Evolutionary conservation across 1,140 invertebrate genomes (phyloP).

Genomic region (Zophobas morio): DNA sequence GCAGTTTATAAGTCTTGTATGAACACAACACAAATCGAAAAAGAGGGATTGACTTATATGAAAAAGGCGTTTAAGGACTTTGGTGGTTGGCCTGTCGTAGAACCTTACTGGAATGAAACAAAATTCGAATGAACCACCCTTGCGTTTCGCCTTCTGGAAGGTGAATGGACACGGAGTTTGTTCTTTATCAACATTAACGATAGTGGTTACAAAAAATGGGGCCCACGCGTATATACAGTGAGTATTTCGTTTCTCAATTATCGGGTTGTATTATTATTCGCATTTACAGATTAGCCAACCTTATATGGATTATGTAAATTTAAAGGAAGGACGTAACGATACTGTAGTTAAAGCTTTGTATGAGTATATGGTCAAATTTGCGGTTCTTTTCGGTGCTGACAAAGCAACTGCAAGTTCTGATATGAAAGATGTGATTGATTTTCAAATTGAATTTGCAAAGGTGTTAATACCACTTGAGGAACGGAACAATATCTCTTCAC

Average conservation of each 20-base stretch:
- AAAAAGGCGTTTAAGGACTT: slow-evolving; percentile 67
- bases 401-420: slow-evolving; percentile 67
- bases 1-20: slow-evolving; percentile 49
- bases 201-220: slow-evolving; percentile 88
- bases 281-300: slow-evolving; percentile 73
- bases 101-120: slow-evolving; percentile 74
- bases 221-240: slow-evolving; percentile 58
- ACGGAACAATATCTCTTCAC: slow-evolving; percentile 58
- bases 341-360: slow-evolving; percentile 65
- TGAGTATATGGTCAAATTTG: slow-evolving; percentile 69
- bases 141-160: slow-evolving; percentile 80
- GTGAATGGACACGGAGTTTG: slow-evolving; percentile 88
- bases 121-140: slow-evolving; percentile 80
- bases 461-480: slow-evolving; percentile 7
- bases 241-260: slow-evolving; percentile 40
- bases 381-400: slow-evolving; percentile 73
- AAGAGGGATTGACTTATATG: slow-evolving; percentile 66
- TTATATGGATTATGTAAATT: slow-evolving; percentile 73
- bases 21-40: slow-evolving; percentile 61
- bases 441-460: slow-evolving; percentile 71
- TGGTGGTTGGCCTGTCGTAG: slow-evolving; percentile 75
- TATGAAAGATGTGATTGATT: slow-evolving; percentile 73
- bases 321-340: slow-evolving; percentile 69
- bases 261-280: too few species aligned
- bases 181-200: slow-evolving; percentile 88